phyloP scores from a whole-genome alignment of 2,797 vertebrate species.

The Lycodopsis pacificus region DNA sequence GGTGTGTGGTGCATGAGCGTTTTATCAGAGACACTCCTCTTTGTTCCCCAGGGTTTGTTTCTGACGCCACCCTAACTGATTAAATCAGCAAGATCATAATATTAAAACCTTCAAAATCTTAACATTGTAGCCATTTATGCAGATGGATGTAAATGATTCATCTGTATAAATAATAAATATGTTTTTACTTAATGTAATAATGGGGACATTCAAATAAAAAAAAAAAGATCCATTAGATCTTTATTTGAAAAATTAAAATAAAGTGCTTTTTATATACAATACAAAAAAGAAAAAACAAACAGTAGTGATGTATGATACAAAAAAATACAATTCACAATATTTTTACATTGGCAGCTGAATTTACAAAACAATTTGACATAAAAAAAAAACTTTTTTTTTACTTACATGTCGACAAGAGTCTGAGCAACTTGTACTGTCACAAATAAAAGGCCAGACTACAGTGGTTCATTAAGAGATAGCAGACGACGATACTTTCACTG shows the following conservation, averaged over 20 bases:
- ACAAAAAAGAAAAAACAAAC: slow-evolving; percentile 81
- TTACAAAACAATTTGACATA: slow-evolving; percentile 85
- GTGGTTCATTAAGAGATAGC: slow-evolving; percentile 71
- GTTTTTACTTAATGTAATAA: slow-evolving; percentile 13
- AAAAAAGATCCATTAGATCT: slow-evolving; percentile 74
- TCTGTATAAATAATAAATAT: not conserved
- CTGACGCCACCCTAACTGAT: slow-evolving; percentile 48
- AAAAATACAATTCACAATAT: slow-evolving; percentile 85
- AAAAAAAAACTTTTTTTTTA: slow-evolving; percentile 58
- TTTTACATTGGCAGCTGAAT: slow-evolving; percentile 87
- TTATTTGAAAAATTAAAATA: slow-evolving; percentile 90
- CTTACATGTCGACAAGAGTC: slow-evolving; percentile 76
- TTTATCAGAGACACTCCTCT: slow-evolving; percentile 67
- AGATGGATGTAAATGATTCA: not conserved
- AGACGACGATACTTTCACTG: slow-evolving; percentile 65
- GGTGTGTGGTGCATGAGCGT: slow-evolving; percentile 65
- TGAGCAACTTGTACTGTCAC: slow-evolving; percentile 74
- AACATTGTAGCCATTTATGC: not conserved
- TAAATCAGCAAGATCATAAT: not conserved
- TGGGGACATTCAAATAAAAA: slow-evolving; percentile 43
- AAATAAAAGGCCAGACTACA: slow-evolving; percentile 74
- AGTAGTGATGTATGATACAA: slow-evolving; percentile 86
- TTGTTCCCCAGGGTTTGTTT: slow-evolving; percentile 30
- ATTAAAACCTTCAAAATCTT: not conserved
- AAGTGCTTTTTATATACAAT: slow-evolving; percentile 90